These are phyloP conservation scores for Gavialis gangeticus DNA, from an alignment of 2,113 vertebrate species.

Conservation along the genomic window DNA sequence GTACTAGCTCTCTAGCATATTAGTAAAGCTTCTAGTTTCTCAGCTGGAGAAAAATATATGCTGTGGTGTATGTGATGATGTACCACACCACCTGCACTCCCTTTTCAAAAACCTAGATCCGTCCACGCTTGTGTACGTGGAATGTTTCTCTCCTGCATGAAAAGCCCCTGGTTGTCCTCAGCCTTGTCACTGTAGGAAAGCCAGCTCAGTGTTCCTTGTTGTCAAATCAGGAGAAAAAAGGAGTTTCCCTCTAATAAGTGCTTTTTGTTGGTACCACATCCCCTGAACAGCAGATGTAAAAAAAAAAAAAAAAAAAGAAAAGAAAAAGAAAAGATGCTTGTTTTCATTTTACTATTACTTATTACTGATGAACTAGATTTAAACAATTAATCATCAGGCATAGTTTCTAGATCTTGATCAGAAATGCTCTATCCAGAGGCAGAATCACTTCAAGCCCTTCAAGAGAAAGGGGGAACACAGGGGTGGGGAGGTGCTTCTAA, in stretches of 20 bases:
- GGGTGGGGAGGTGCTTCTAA: too few species aligned
- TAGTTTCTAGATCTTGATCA: neutral
- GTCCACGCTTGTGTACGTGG: accelerated
- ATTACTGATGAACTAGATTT: neutral
- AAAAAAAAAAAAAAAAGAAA: neutral
- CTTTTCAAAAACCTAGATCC: too few species aligned
- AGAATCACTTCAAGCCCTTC: too few species aligned
- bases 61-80: too few species aligned
- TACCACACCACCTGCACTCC: too few species aligned
- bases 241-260: neutral
- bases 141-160: neutral
- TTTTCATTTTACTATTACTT: neutral
- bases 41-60: too few species aligned
- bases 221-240: neutral
- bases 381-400: neutral
- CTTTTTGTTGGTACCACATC: neutral
- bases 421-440: neutral
- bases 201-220: neutral
- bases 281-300: neutral
- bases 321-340: neutral
- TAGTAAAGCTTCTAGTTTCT: too few species aligned
- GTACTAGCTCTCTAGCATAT: too few species aligned
- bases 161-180: neutral
- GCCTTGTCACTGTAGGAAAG: neutral
- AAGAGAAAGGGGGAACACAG: too few species aligned